Percentiles rank a stretch among this genome's conserved stretches.
Evolutionary conservation across 2,888 invertebrate species (phyloP).

Genomic region (Neoascia interrupta): DNA sequence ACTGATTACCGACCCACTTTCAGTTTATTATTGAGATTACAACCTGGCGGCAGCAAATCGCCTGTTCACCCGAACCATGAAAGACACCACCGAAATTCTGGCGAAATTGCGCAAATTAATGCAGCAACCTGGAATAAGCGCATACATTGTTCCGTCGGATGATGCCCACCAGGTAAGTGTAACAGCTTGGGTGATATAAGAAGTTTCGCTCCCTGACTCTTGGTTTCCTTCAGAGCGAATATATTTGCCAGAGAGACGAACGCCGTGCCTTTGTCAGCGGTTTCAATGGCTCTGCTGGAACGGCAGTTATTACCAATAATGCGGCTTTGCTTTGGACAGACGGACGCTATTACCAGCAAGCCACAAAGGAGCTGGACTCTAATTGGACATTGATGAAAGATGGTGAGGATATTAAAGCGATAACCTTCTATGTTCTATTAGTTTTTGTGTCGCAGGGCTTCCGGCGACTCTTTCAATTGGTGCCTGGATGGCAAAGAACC

Average conservation of each 20-base stretch:
- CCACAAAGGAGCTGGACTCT: slow-evolving; percentile 87
- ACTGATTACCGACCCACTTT: background rate
- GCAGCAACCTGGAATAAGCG: slow-evolving; percentile 81
- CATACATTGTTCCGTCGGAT: slow-evolving; percentile 87
- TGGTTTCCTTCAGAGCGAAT: slow-evolving; percentile 83
- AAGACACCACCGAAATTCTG: slow-evolving; percentile 75
- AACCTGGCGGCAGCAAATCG: slow-evolving; percentile 53
- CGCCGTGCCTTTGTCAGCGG: slow-evolving; percentile 91
- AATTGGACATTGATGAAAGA: slow-evolving; percentile 96
- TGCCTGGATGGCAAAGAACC: slow-evolving; percentile 84
- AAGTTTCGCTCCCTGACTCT: background rate
- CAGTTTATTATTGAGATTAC: slow-evolving; percentile 4
- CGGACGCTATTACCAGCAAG: slow-evolving; percentile 96
- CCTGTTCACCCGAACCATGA: slow-evolving; percentile 72
- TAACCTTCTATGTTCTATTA: background rate
- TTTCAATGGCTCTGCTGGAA: slow-evolving; percentile 91
- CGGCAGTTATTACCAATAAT: slow-evolving; percentile 89
- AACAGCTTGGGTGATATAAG: slow-evolving; percentile 70
- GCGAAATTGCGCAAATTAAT: slow-evolving; percentile 75
- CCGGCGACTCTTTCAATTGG: slow-evolving; percentile 80
- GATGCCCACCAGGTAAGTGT: slow-evolving; percentile 84
- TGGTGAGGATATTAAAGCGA: slow-evolving; percentile 77
- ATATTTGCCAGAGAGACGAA: slow-evolving; percentile 91
- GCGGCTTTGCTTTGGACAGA: slow-evolving; percentile 97
- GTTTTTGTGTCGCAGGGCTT: slow-evolving; percentile 72